These are phyloP conservation scores for Bellardia bayeri DNA, from an alignment of 2,888 invertebrate genomes.

Conservation along the genomic window DNA sequence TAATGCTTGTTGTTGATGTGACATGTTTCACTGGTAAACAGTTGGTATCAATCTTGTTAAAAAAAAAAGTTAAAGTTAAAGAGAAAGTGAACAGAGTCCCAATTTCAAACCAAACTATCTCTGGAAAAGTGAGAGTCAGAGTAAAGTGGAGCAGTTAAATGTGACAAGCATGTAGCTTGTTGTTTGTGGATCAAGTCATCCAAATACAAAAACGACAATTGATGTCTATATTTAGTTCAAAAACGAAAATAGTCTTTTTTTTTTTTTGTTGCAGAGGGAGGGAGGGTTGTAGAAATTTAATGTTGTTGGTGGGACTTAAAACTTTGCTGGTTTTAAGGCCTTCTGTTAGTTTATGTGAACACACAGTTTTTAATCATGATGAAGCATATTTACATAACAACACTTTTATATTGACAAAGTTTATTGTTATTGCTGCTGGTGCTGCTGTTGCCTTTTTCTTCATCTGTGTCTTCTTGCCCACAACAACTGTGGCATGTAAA, in stretches of 20 bases:
- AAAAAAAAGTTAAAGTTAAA: too few species aligned
- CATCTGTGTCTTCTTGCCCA: background rate
- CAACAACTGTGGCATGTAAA: conserved; percentile 19
- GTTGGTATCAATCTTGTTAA: conserved; percentile 38
- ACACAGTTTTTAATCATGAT: conserved; percentile 24
- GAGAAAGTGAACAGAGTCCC: background rate
- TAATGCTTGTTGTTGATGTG: conserved; percentile 34
- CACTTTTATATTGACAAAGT: conserved; percentile 42
- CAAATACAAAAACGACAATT: conserved; percentile 41
- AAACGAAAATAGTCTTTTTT: background rate
- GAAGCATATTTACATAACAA: conserved; percentile 50
- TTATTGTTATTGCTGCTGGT: background rate
- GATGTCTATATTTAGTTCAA: conserved; percentile 43
- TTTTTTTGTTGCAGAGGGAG: background rate
- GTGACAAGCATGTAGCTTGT: conserved; percentile 13
- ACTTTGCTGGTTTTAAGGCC: background rate
- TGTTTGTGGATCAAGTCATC: conserved; percentile 26
- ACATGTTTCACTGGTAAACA: conserved; percentile 48
- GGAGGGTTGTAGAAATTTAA: background rate
- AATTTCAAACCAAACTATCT: background rate
- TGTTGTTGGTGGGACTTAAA: background rate
- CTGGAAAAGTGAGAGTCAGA: background rate
- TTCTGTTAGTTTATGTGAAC: background rate
- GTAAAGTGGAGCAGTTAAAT: background rate
- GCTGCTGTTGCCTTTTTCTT: background rate